A percentile compares a stretch with the other conserved stretches of the same genome.
These are phyloP conservation scores for Crotalus horridus DNA, from an alignment of 2,113 vertebrate species.

Conservation along the genomic window DNA sequence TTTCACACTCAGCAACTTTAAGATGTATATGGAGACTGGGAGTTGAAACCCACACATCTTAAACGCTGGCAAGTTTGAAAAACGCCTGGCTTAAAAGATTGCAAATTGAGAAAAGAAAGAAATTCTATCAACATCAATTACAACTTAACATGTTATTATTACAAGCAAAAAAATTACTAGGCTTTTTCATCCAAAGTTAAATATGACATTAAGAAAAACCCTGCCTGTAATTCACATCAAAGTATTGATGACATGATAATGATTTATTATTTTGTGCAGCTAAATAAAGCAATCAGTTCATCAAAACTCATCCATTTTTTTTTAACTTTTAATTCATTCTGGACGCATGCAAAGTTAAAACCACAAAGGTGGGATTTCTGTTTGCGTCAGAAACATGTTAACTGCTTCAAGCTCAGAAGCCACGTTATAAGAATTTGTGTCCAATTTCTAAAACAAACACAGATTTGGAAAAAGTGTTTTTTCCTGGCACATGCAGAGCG, in stretches of 20 bases:
- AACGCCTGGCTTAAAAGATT: neutral
- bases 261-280: neutral
- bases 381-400: neutral
- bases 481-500: neutral
- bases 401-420: neutral
- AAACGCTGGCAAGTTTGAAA: neutral
- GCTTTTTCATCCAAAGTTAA: neutral
- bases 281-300: neutral
- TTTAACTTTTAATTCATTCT: neutral
- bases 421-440: neutral
- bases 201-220: neutral
- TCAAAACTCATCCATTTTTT: neutral
- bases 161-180: neutral
- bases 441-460: neutral
- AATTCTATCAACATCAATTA: neutral
- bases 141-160: neutral
- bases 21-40: neutral
- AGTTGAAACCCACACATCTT: neutral
- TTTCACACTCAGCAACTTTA: neutral
- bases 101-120: neutral
- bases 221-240: neutral
- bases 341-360: neutral
- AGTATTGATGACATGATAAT: neutral
- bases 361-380: neutral
- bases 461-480: neutral